These are phyloP conservation scores for Diogma glabrata DNA, from an alignment of 2,888 invertebrate species.

Conservation along the genomic window DNA sequence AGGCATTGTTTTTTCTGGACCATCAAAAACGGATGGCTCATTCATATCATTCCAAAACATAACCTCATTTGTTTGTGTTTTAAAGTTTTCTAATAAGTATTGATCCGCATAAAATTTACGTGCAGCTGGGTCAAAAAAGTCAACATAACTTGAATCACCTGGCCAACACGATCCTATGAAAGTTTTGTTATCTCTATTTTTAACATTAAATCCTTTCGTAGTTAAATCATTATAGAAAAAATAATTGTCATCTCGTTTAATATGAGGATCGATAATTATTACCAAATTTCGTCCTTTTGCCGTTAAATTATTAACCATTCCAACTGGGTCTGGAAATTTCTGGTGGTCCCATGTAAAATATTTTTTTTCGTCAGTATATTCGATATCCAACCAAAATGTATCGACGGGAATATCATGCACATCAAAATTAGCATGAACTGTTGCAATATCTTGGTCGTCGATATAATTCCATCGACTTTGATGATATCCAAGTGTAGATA, in stretches of 20 bases:
- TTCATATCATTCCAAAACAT: slow-evolving; percentile 99
- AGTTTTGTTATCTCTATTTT: slow-evolving; percentile 80
- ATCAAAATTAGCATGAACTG: slow-evolving; percentile 82
- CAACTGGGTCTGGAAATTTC: slow-evolving; percentile 75
- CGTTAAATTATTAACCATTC: slow-evolving; percentile 85
- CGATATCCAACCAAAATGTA: slow-evolving; percentile 97
- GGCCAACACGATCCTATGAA: slow-evolving; percentile 99
- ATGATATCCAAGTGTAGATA: slow-evolving; percentile 88
- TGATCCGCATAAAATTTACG: slow-evolving; percentile 68
- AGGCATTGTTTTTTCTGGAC: slow-evolving; percentile 95
- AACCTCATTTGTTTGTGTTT: slow-evolving; percentile 64
- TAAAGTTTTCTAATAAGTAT: slow-evolving; percentile 40
- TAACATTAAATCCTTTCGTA: slow-evolving; percentile 75
- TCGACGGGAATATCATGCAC: slow-evolving; percentile 87
- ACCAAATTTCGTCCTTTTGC: slow-evolving; percentile 86
- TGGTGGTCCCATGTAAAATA: slow-evolving; percentile 96
- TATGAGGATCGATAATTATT: slow-evolving; percentile 95
- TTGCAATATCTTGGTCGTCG: slow-evolving; percentile 84
- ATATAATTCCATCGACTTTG: slow-evolving; percentile 99
- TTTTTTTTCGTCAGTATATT: slow-evolving; percentile 93
- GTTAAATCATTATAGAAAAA: slow-evolving; percentile 83
- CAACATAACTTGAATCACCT: slow-evolving; percentile 87
- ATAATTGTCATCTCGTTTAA: slow-evolving; percentile 85
- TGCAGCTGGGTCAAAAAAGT: slow-evolving; percentile 81
- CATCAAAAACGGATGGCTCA: slow-evolving; percentile 96